Evolutionary conservation across 2,797 vertebrate species (phyloP).

Genomic region (Fistularia tabacaria): DNA sequence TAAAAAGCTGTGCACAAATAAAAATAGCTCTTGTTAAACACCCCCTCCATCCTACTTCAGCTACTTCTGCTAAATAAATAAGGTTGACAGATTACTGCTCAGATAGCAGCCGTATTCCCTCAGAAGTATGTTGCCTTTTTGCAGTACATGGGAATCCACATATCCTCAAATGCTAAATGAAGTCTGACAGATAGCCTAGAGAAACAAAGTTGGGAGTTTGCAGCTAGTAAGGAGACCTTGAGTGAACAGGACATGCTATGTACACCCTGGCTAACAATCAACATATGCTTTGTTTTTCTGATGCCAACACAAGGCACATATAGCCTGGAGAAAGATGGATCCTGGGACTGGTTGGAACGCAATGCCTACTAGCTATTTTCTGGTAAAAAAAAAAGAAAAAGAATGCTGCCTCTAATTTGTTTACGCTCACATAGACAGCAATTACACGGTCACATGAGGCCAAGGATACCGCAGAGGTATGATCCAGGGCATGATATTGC

Average conservation of each 20-base stretch:
- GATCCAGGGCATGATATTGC: conserved; percentile 13
- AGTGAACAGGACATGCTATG: conserved; percentile 97
- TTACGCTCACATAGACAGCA: conserved; percentile 59
- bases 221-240: conserved; percentile 89
- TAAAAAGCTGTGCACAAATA: conserved; percentile 18
- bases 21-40: conserved; percentile 37
- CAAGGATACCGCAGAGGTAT: conserved; percentile 19
- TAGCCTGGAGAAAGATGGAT: conserved; percentile 83
- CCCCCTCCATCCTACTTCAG: conserved; percentile 65
- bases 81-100: conserved; percentile 92
- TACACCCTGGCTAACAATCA: conserved; percentile 97
- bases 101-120: conserved; percentile 83
- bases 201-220: conserved; percentile 96
- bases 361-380: conserved; percentile 70
- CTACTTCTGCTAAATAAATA: conserved; percentile 83
- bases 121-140: conserved; percentile 87
- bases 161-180: conserved; percentile 91
- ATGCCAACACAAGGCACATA: conserved; percentile 83
- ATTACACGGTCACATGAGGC: conserved; percentile 48
- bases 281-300: conserved; percentile 94
- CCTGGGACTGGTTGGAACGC: conserved; percentile 75
- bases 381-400: conserved; percentile 37
- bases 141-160: conserved; percentile 87
- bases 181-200: conserved; percentile 98
- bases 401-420: conserved; percentile 61